A percentile compares a stretch with the other conserved stretches of the same genome.
Conservation (phyloP, 2,888 invertebrate genomes). For the Cyrtodaria siliqua region DNA sequence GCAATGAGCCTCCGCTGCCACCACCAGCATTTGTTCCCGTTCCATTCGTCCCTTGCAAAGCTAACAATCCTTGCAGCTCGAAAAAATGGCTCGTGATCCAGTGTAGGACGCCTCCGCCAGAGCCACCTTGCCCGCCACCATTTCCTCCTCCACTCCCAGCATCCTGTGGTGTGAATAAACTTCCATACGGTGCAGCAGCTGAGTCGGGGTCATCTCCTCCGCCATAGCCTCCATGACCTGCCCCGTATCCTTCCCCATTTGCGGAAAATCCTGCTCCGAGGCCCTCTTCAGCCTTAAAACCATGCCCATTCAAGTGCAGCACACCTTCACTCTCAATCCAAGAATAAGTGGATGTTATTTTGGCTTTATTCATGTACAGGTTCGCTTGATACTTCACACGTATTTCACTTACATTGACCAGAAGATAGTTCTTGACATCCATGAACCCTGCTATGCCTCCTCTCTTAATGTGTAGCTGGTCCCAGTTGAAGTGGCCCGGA, state of each 20-base stretch:
- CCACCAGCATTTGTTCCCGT: conserved; percentile 70
- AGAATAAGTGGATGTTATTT: conserved; percentile 71
- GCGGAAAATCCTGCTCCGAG: conserved; percentile 67
- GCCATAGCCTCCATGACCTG: conserved; percentile 77
- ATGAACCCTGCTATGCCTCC: conserved; percentile 68
- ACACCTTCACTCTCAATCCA: conserved; percentile 78
- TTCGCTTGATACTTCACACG: conserved; percentile 73
- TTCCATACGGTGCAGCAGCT: conserved; percentile 70
- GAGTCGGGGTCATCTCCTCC: conserved; percentile 62
- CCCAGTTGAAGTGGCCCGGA: conserved; percentile 72
- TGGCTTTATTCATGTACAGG: conserved; percentile 75
- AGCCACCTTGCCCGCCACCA: conserved; percentile 71
- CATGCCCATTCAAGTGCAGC: conserved; percentile 75
- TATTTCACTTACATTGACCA: conserved; percentile 68
- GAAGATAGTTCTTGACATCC: conserved; percentile 56
- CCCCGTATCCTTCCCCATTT: conserved; percentile 70
- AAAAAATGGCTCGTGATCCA: conserved; percentile 75
- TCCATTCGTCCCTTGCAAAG: conserved; percentile 70
- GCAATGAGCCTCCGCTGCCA: conserved; percentile 76
- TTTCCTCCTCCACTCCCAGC: conserved; percentile 78
- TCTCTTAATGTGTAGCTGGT: conserved; percentile 70
- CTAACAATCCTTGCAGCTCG: conserved; percentile 74
- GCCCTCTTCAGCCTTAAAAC: conserved; percentile 64
- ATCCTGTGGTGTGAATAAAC: conserved; percentile 65
- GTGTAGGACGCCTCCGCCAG: conserved; percentile 73